Base-by-base conservation (phyloP, 2,888 invertebrate species). In the Acronicta aceris region DNA sequence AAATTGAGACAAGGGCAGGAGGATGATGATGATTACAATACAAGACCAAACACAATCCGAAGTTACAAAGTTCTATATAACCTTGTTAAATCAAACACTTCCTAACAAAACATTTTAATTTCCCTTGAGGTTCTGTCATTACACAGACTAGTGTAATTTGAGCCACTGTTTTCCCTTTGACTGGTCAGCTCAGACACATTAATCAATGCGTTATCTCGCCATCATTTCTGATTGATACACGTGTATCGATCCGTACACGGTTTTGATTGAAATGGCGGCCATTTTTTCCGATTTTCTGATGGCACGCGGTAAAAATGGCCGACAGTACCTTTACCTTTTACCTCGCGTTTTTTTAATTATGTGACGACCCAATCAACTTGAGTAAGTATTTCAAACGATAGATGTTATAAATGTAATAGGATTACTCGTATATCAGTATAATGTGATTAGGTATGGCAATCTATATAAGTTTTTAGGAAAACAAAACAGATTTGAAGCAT, bases 201-300 rank as follows among this genome's bases (percentile, higher is more conserved):
- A 64, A 71, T 70, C 66, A 51, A 36, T 41, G 16, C 47, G 64
- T 56, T 64, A 57, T 57, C 57, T 50, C 17, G 16, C 40, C 33
- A 64, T 56, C 43, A 16, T 16, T 40, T 55, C 30, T 46, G 59
- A 48, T 59, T 65, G 57, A 59, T 40, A 52, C 47, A 51, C 25
- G 42, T 16, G 25, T 38, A 43, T 45, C 55, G 65, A 69, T 70
- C 16, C 36, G 25, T 42, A 12, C 25, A 17, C 43, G 27, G 50
- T 41, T 16, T 33, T 30, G 47, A 51, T 64, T 70, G 51, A 41
- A 48, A 47, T 16, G 8, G 30, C 41, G 10, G 42, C 13, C 13
- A 17, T 52, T 65, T 59, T 51, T n/a, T 66, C 9, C 10, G 30
- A 10, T 30, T 67, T 48, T 21, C 17, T 25, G 25, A 12, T 4